phyloP scores from a whole-genome alignment of 2,113 vertebrate species.

The Orthochromis indermauri region DNA sequence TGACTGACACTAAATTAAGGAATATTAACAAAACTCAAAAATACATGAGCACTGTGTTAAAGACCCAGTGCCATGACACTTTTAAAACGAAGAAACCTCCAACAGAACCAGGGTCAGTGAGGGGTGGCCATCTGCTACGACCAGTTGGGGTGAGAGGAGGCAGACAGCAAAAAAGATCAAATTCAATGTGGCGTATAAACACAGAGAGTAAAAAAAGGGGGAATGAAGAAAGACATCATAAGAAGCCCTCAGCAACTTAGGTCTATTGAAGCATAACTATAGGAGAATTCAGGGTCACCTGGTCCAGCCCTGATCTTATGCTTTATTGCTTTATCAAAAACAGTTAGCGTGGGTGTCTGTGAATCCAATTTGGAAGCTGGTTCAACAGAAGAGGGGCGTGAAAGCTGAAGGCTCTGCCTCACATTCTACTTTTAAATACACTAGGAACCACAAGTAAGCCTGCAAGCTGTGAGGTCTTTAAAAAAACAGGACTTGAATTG shows the following conservation, averaged over 20 bases:
- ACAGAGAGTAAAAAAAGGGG: rapidly evolving
- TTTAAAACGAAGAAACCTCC: not conserved
- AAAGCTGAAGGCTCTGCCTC: not conserved
- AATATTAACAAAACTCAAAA: not conserved
- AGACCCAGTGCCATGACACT: not conserved
- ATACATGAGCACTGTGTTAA: not conserved
- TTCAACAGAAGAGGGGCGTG: rapidly evolving
- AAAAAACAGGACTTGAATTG: not conserved
- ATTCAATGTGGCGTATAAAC: rapidly evolving
- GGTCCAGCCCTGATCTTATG: rapidly evolving
- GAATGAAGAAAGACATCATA: not conserved
- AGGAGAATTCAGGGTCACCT: not conserved
- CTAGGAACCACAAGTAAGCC: not conserved
- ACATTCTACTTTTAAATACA: rapidly evolving
- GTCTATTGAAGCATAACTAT: not conserved
- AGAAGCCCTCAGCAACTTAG: not conserved
- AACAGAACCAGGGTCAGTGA: not conserved
- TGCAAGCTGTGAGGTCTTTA: not conserved
- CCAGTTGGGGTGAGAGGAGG: not conserved
- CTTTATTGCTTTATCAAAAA: not conserved
- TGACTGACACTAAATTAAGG: not conserved
- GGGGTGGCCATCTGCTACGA: not conserved
- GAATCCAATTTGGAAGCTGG: not conserved
- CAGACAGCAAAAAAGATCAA: not conserved
- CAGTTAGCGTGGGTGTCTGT: not conserved